Evolutionary conservation across 2,113 vertebrate genomes (phyloP), one percentile per base, ranked within the genome.

Genomic region (Catagonus wagneri): DNA sequence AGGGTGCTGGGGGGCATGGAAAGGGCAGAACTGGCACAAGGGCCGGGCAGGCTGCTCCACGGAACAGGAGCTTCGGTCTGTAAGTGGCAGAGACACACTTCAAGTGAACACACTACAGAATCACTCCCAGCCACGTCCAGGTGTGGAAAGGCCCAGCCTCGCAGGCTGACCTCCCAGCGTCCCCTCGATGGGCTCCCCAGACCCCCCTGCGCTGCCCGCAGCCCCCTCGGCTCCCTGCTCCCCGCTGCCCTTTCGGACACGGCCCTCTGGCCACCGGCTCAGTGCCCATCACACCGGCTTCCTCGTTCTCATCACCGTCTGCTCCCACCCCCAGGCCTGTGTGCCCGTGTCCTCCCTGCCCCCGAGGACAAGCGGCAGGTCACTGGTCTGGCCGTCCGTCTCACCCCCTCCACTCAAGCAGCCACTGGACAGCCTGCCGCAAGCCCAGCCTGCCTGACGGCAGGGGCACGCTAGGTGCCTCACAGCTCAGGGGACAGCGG

Each of bases 391-490:
- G 22, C 2, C 32, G 17, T 52, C 83, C 34, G 44, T 44, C 44
- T 44, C 44, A 44, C 44, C 44, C 44, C 44, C 44, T 44, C 44
- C 44, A 44, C 44, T 44, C 44, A 44, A 44, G 44, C 44, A 4
- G 0, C 22, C 20, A 0, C 0, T 1, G 0, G n/a, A 81, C 78
- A 36, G 12, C 16, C 63, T 20, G 34, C 36, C 50, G 32, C 4
- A 7, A 16, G 32, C 29, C 14, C 23, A 7, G 54, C 11, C 76
- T 17, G 12, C n/a, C 84, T 27, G 58, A 7, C 4, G 29, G 29
- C 83, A 9, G 16, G 34, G 44, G 11, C 2, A 1, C 12, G 10
- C 6, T 60, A 2, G 0, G 3, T 16, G 19, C 14, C 29, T 27
- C 58, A 0, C 0, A 8, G 50, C 58, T 39, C 15, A 3, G 52